Evolutionary conservation across 2,113 vertebrate genomes (phyloP).

Genomic region (Callipepla squamata): DNA sequence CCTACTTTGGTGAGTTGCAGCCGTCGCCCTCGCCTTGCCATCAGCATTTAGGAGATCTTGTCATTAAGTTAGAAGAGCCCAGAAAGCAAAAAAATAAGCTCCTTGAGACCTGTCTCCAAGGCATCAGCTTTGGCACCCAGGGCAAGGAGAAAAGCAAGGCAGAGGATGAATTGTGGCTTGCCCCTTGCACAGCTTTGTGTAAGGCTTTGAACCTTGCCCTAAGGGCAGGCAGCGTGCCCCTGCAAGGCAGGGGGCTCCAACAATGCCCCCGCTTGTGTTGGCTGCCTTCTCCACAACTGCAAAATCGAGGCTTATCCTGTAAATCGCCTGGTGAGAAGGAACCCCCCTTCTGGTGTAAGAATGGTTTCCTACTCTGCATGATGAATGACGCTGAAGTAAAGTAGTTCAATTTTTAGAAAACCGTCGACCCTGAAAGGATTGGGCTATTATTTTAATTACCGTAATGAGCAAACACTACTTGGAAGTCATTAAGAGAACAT

Average conservation of each 20-base stretch:
- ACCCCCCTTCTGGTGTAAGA: neutral
- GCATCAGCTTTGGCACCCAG: neutral
- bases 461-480: neutral
- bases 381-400: constrained; percentile 26
- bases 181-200: neutral
- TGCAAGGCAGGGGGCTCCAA: constrained; percentile 21
- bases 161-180: neutral
- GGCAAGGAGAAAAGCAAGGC: neutral
- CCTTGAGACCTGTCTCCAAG: constrained; percentile 8
- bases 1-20: neutral
- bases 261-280: constrained; percentile 40
- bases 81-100: neutral
- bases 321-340: neutral
- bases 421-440: neutral
- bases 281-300: neutral
- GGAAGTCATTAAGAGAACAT: constrained; percentile 35
- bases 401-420: constrained; percentile 12
- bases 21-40: neutral
- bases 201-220: constrained; percentile 54
- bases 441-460: constrained; percentile 42
- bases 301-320: neutral
- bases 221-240: constrained; percentile 28
- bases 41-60: neutral
- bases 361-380: neutral
- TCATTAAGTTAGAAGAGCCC: neutral